A percentile compares a stretch with the other conserved stretches of the same genome.
These are phyloP conservation scores for Pseudocheirus occidentalis DNA, from an alignment of 2,797 vertebrate species.

Conservation along the genomic window DNA sequence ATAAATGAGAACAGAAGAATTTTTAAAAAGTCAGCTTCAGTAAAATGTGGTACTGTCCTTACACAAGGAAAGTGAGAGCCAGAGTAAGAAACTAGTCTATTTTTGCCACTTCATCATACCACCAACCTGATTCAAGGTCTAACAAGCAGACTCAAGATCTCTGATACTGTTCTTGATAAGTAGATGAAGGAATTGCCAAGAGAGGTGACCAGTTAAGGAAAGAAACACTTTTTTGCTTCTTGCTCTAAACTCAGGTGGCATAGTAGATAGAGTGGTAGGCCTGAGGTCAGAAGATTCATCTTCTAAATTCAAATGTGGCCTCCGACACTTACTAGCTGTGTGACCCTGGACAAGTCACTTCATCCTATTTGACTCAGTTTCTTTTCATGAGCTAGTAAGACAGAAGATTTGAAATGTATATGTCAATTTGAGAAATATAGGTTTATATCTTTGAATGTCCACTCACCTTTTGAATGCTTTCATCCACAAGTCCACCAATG, in stretches of 20 bases:
- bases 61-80: background rate
- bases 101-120: background rate
- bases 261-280: background rate
- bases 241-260: background rate
- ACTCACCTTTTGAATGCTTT: slow-evolving; percentile 94
- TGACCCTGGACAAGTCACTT: background rate
- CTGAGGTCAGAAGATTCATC: background rate
- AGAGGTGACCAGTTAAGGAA: background rate
- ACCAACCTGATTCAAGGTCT: background rate
- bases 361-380: background rate
- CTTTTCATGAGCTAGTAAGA: slow-evolving; percentile 6
- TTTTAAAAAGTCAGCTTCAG: background rate
- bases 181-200: background rate
- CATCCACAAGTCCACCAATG: slow-evolving; percentile 97
- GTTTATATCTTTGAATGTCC: background rate
- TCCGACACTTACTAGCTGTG: background rate
- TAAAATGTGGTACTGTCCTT: slow-evolving; percentile 8
- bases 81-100: background rate
- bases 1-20: background rate
- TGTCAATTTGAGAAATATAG: slow-evolving; percentile 31
- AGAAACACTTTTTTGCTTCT: background rate
- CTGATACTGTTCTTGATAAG: background rate
- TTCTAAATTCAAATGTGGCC: background rate
- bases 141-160: background rate
- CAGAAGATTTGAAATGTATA: slow-evolving; percentile 14